These are phyloP conservation scores for Arothron firmamentum DNA, from an alignment of 2,113 vertebrate species.

Conservation along the genomic window DNA sequence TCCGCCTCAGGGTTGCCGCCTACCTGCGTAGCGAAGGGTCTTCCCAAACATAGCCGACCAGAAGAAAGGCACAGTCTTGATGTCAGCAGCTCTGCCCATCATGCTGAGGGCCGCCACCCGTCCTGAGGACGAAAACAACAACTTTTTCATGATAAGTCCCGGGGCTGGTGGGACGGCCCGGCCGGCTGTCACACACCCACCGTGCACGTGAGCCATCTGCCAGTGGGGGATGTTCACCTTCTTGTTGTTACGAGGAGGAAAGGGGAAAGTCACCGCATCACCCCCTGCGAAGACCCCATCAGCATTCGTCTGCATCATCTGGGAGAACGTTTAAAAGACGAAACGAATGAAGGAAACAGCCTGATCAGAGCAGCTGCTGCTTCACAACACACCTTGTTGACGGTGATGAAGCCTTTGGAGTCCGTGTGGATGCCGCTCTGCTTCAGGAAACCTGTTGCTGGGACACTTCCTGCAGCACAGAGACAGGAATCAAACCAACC, in stretches of 20 bases:
- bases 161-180: not conserved
- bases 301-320: slow-evolving; percentile 94
- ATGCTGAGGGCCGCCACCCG: slow-evolving; percentile 90
- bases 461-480: slow-evolving; percentile 77
- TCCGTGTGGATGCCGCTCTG: slow-evolving; percentile 89
- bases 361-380: not conserved
- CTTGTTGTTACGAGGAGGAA: slow-evolving; percentile 88
- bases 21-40: slow-evolving; percentile 92
- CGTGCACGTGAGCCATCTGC: slow-evolving; percentile 97
- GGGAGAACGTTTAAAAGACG: slow-evolving; percentile 1
- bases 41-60: slow-evolving; percentile 98
- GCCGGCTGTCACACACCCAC: slow-evolving; percentile 64
- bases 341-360: not conserved
- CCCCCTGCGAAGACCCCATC: slow-evolving; percentile 91
- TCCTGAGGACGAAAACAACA: slow-evolving; percentile 69
- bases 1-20: not conserved
- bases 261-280: slow-evolving; percentile 86
- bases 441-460: slow-evolving; percentile 89
- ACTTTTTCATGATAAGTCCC: not conserved
- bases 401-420: slow-evolving; percentile 90
- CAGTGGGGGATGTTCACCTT: slow-evolving; percentile 96
- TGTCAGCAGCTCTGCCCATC: slow-evolving; percentile 85
- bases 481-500: not conserved
- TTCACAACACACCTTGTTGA: slow-evolving; percentile 84
- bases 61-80: slow-evolving; percentile 89